Conservation (phyloP, 2,113 vertebrate species). For the Rhea pennata region DNA sequence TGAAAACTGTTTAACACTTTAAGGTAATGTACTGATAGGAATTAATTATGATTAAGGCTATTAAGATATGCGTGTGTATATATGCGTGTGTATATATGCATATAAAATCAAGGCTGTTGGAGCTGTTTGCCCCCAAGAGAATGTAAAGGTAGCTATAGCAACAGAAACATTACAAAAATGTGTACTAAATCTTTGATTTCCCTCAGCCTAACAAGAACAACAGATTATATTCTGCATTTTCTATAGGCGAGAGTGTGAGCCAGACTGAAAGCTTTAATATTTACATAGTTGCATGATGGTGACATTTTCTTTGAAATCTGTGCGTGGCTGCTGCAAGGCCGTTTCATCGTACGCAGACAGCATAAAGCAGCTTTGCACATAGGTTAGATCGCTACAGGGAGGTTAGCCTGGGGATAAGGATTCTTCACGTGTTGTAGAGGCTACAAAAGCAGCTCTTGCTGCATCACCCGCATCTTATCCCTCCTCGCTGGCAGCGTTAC, state of each 20-base stretch:
- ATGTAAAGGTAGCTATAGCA: slow-evolving; percentile 58
- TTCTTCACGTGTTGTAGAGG: background rate
- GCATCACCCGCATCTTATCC: background rate
- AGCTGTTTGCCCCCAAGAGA: slow-evolving; percentile 12
- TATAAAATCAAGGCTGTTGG: background rate
- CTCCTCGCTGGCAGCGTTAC: slow-evolving; percentile 11
- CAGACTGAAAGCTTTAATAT: background rate
- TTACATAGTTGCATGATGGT: background rate
- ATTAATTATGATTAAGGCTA: slow-evolving; percentile 39
- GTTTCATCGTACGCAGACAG: background rate
- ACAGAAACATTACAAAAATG: slow-evolving; percentile 33
- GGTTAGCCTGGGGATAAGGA: background rate
- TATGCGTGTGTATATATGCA: background rate
- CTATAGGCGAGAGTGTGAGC: background rate
- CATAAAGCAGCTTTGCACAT: background rate
- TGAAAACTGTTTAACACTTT: slow-evolving; percentile 43
- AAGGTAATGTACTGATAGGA: slow-evolving; percentile 35
- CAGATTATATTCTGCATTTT: background rate
- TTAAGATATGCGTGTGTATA: background rate
- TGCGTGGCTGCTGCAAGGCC: background rate
- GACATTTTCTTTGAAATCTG: background rate
- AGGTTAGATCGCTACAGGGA: background rate
- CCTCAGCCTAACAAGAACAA: slow-evolving; percentile 22
- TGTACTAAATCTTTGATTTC: slow-evolving; percentile 36
- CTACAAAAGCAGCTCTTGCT: background rate